Evolutionary conservation across 2,797 vertebrate genomes (phyloP).

Genomic region (Cercopithecus diana): DNA sequence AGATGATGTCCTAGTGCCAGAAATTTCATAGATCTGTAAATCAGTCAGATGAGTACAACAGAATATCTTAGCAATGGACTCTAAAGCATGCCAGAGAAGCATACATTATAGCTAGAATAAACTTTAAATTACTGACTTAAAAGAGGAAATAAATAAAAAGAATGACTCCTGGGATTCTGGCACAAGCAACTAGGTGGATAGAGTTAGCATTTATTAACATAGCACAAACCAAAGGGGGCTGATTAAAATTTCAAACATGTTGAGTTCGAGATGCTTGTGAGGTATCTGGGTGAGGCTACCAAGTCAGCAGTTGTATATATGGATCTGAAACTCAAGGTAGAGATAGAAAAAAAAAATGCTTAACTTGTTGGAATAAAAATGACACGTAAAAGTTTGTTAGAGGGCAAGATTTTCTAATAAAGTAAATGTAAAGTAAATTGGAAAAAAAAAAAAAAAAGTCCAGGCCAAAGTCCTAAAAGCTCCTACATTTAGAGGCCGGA

Average conservation of each 20-base stretch:
- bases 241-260: neutral
- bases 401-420: neutral
- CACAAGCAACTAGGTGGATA: neutral
- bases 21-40: neutral
- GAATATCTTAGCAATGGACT: neutral
- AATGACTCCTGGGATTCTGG: neutral
- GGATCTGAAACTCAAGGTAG: neutral
- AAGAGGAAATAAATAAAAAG: constrained; percentile 14
- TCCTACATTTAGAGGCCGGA: neutral
- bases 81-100: constrained; percentile 66
- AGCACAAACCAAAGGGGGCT: neutral
- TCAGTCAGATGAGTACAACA: constrained; percentile 4
- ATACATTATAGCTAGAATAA: constrained; percentile 90
- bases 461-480: neutral
- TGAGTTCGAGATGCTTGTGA: neutral
- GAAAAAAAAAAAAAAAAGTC: neutral
- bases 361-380: neutral
- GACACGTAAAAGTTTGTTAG: neutral
- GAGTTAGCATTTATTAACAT: neutral
- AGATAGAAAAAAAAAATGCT: neutral
- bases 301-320: too few relatives aligned
- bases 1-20: neutral
- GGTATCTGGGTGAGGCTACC: neutral
- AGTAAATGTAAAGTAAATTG: neutral
- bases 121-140: constrained; percentile 90